A percentile compares a stretch with the other conserved stretches of the same genome.
phyloP scores from a whole-genome alignment of 1,140 invertebrate species.

The Macrobrachium rosenbergii region DNA sequence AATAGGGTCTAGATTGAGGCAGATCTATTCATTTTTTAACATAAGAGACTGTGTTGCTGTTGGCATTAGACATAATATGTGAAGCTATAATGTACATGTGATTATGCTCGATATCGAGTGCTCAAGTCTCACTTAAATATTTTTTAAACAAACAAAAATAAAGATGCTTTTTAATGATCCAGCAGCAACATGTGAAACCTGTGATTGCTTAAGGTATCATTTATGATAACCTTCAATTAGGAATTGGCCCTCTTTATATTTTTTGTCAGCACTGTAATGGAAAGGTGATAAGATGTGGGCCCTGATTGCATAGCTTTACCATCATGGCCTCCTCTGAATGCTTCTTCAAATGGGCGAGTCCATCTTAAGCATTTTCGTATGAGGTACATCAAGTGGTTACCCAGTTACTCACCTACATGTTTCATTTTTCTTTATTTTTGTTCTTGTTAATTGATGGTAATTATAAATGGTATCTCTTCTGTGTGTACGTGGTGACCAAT shows the following conservation, averaged over 20 bases:
- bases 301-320: no score
- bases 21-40: no score
- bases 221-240: background rate
- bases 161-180: background rate
- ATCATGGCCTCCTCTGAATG: no score
- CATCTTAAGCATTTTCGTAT: no score
- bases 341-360: no score
- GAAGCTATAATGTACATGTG: background rate
- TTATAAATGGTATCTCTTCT: conserved; percentile 9
- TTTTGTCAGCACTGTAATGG: no score
- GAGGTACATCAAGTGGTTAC: no score
- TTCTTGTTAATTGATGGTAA: conserved; percentile 1
- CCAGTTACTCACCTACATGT: no score
- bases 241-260: no score
- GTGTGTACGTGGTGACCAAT: conserved; percentile 13
- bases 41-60: conserved; percentile 15
- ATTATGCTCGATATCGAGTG: background rate
- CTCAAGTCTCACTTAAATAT: conserved; percentile 3
- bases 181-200: conserved; percentile 22
- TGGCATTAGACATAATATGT: background rate
- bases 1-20: no score
- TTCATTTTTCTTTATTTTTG: no score
- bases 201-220: conserved; percentile 18
- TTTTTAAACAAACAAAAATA: background rate
- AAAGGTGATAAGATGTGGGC: no score